Evolutionary conservation across 2,888 invertebrate species (phyloP).

Genomic region (Alcis repandata): DNA sequence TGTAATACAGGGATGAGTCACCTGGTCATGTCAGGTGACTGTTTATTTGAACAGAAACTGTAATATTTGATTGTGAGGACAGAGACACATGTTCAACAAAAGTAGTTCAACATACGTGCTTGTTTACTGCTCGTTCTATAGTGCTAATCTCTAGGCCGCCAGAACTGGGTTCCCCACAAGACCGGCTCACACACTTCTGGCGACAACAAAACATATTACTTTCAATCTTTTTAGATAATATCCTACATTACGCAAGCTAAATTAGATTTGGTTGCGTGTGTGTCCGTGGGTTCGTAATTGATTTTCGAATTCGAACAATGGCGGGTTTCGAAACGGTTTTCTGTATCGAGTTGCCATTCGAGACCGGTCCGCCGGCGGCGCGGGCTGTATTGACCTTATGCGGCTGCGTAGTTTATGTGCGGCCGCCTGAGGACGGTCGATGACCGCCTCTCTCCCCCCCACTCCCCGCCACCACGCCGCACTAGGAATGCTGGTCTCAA

Average conservation of each 20-base stretch:
- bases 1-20: constrained; percentile 14
- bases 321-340: constrained; percentile 71
- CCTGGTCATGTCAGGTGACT: constrained; percentile 24
- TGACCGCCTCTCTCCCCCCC: constrained; percentile 72
- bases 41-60: constrained; percentile 19
- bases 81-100: constrained; percentile 7
- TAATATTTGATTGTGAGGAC: constrained; percentile 6
- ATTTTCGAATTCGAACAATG: constrained; percentile 77
- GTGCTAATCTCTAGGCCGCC: constrained; percentile 37
- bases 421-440: constrained; percentile 84
- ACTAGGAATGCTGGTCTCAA: constrained; percentile 74
- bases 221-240: constrained; percentile 68
- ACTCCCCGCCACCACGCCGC: constrained; percentile 58
- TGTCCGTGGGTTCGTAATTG: constrained; percentile 72
- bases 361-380: constrained; percentile 59
- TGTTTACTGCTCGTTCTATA: constrained; percentile 23
- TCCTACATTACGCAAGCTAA: constrained; percentile 67
- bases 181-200: constrained; percentile 49
- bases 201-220: constrained; percentile 62
- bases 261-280: constrained; percentile 68
- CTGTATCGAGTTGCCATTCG: constrained; percentile 47
- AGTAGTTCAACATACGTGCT: constrained; percentile 19
- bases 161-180: constrained; percentile 41
- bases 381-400: constrained; percentile 82
- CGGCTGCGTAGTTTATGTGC: constrained; percentile 83